Evolutionary conservation across 2,113 vertebrate genomes (phyloP).

Genomic region (Procavia capensis): DNA sequence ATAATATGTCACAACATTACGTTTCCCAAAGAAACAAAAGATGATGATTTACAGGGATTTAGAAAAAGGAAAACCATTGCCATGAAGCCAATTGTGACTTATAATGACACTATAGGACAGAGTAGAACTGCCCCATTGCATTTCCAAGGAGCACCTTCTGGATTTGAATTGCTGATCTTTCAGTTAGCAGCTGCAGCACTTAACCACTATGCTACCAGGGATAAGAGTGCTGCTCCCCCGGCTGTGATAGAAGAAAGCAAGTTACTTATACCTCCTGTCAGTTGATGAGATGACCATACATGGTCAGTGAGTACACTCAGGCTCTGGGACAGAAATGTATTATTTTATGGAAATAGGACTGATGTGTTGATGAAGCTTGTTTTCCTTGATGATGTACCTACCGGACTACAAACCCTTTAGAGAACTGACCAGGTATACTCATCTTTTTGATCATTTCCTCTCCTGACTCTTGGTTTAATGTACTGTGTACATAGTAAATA

Average conservation of each 20-base stretch:
- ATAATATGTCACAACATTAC: background rate
- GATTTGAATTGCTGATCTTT: too few relatives aligned
- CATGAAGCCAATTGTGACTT: too few relatives aligned
- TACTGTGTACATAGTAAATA: background rate
- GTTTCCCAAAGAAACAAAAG: background rate
- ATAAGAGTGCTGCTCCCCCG: background rate
- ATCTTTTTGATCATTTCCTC: background rate
- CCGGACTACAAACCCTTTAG: background rate
- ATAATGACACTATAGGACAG: too few relatives aligned
- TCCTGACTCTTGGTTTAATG: background rate
- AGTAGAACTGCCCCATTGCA: too few relatives aligned
- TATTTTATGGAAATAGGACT: background rate
- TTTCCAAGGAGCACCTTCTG: too few relatives aligned
- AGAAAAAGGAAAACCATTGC: too few relatives aligned
- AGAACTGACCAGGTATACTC: background rate
- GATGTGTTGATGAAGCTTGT: background rate
- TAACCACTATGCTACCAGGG: too few relatives aligned
- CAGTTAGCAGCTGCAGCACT: too few relatives aligned
- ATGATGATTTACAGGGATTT: too few relatives aligned
- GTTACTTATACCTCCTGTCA: background rate
- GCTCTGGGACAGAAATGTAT: background rate
- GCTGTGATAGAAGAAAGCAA: background rate
- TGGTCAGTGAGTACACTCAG: background rate
- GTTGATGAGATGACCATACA: rapidly evolving
- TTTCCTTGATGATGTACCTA: background rate